Evolutionary conservation across 2,797 vertebrate species (phyloP), one percentile per base, ranked within the genome.

Genomic region (Esox lucius): DNA sequence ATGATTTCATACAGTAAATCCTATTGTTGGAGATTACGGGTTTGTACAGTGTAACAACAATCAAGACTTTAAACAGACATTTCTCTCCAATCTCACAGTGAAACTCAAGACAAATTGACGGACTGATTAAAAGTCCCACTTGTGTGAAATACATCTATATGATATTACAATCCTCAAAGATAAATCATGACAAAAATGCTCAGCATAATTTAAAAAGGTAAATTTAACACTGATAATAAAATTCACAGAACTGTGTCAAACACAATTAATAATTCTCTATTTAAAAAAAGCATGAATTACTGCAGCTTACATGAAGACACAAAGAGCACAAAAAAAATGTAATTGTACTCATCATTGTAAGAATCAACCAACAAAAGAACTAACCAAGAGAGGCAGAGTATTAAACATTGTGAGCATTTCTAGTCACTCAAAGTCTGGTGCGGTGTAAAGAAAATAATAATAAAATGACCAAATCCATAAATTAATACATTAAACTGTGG

Each of bases 31-130:
- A 86, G 87, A 78, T 73, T 12, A 73, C 67, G 71, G 80, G 78
- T 78, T 89, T 83, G 77, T 90, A 89, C 90, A 92, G 91, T 92
- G 91, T 92, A 88, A 87, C 78, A 87, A 91, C 46, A 84, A 84
- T 83, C 76, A 82, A 78, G 53, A 75, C 76, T 74, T 76, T 82
- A 66, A 56, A 83, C 81, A 76, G 16, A 51, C 11, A 61, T 74
- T 31, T 73, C 78, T 80, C 73, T 76, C 80, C 68, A 81, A 81
- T 90, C 86, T 91, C 87, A 92, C 87, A 91, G 90, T 89, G 86
- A 87, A 71, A 76, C 82, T 68, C 85, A 72, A 78, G 76, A 72
- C 81, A 76, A 76, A 81, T 53, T 76, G 75, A 56, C 53, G 51
- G 73, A 78, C 81, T 28, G 51, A 83, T 80, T 71, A 28, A 76